Percentiles rank a stretch among this genome's conserved stretches.
phyloP scores from a whole-genome alignment of 1,140 invertebrate species.

The Drepana arcuata region DNA sequence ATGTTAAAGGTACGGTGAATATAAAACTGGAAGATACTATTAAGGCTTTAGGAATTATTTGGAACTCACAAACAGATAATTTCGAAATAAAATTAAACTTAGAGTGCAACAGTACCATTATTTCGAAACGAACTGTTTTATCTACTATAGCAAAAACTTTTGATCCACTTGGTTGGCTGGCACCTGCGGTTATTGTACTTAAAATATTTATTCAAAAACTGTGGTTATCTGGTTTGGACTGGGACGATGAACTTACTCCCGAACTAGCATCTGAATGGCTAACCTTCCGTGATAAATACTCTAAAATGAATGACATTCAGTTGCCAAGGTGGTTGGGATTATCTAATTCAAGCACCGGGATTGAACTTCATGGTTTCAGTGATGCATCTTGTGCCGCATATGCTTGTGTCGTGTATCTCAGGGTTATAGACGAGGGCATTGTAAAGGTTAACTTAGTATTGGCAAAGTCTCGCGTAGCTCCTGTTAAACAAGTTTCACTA shows the following conservation, averaged over 20 bases:
- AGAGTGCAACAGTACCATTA: no score
- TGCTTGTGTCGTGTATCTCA: neutral
- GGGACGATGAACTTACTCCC: neutral
- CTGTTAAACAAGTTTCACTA: neutral
- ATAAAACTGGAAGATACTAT: neutral
- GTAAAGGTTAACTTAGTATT: neutral
- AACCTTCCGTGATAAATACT: neutral
- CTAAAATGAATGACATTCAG: neutral
- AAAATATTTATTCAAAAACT: neutral
- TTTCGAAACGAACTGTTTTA: neutral
- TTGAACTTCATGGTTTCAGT: conserved; percentile 2
- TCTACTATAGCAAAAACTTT: neutral
- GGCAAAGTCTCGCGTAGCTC: conserved; percentile 1
- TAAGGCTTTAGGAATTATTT: neutral
- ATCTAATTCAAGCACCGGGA: neutral
- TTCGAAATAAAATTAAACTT: no score
- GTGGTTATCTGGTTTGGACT: neutral
- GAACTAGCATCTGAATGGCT: neutral
- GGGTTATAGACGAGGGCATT: neutral
- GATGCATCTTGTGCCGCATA: conserved; percentile 1
- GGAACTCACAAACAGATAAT: neutral
- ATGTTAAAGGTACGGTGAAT: neutral
- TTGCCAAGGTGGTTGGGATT: neutral
- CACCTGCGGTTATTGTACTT: neutral
- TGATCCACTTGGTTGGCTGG: neutral